Evolutionary conservation across 1,140 invertebrate species (phyloP), one percentile per base, ranked within the genome.

Genomic region (Megalopta genalis): DNA sequence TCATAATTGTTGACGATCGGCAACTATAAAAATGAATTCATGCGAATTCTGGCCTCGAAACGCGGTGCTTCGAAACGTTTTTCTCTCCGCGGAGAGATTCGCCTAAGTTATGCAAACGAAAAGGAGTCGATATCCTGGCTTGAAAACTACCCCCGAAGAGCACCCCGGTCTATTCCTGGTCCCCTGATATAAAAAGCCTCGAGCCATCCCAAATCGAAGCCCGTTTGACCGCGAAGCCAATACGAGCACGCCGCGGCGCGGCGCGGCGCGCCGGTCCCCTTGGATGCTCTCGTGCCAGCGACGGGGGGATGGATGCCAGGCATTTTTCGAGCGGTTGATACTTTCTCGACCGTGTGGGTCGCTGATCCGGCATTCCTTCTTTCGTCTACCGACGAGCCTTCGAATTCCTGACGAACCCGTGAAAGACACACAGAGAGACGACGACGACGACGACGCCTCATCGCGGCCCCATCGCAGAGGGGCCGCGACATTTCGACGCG

Each of bases 181-280:
- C 70, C 82, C 85, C 87, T 88, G 77, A 68, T 88, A 46, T 52
- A 77, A 88, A 88, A 86, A 87, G 82, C 84, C 82, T 87, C 87
- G 80, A 88, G 77, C 80, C 68, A 86, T 82, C 73, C 84, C 78
- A 81, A 88, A 89, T 88, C 76, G 79, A 83, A 85, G 73, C 27
- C 59, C 18, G n/a, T 77, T 67, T 46, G 54, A 70, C 32, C 66
- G 37, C 18, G 46, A 74, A 77, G 32, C 42, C 71, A 7, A 80
- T 57, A 78, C 70, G 5, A 1, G 57, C 70, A 49, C 12, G 12
- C 10, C 3, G 2, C 16, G n/a, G n/a, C n/a, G n/a, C n/a, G n/a
- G n/a, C n/a, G n/a, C n/a, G n/a, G n/a, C n/a, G n/a, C n/a, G n/a
- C n/a, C n/a, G n/a, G n/a, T n/a, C 79, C 79, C 84, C 65, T 57